Base-by-base conservation (phyloP, 2,888 invertebrate genomes). In the Eristalinus aeneus region DNA sequence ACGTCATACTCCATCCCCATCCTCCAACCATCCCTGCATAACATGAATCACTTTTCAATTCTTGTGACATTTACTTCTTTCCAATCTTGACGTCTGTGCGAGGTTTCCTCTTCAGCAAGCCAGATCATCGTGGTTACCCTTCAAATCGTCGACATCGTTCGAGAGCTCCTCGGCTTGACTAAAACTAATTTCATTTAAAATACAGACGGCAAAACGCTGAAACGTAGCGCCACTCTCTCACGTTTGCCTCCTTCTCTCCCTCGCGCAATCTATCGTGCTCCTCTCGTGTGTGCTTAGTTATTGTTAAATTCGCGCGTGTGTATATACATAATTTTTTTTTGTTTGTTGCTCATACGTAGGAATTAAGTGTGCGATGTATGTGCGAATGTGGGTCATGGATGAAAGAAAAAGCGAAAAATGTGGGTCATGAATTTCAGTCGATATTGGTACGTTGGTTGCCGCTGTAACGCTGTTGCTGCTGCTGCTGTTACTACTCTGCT, bases 371-470 rank as follows among this genome's bases (percentile, higher is more conserved):
- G 56, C 72, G 56, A 67, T 71, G 72, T 63, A 61, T 69, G 69
- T 34, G 61, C 68, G 39, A 87, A 87, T 87, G 74, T 82, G 87
- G 87, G 87, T 87, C 87, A 87, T 83, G 82, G 87, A 87, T 83
- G 87, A 87, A 87, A 87, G 87, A 87, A 87, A 87, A 87, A 87
- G 82, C 78, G 77, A 80, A 87, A 82, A 87, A 87, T 87, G 87
- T 87, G 82, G 87, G 87, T 87, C 87, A 87, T 87, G 87, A 85
- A 80, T 85, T 85, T 85, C 56, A 84, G 83, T 84, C 83, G 83
- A 84, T 79, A 84, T 83, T 78, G 73, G 73, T 78, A 81, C 53
- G 73, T 72, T 61, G 12, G 1, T 53, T 20, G 20, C 53, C 20
- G 16, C 53, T 67, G 60, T 60, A n/a, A 4, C 46, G 73, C 39